Base-by-base conservation (phyloP, 2,888 invertebrate genomes). In the Salticus scenicus region DNA sequence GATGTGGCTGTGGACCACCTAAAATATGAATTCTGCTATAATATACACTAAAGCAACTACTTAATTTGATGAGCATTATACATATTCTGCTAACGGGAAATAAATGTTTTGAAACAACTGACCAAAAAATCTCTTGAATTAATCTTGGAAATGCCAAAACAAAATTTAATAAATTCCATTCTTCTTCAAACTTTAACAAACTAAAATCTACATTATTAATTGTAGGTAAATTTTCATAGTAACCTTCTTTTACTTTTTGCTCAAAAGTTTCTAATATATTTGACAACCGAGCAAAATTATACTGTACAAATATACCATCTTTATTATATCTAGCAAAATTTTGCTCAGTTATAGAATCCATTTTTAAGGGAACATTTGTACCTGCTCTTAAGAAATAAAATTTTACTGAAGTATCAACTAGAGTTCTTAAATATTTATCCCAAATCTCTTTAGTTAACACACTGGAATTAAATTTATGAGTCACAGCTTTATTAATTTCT, bases 21-120 rank as follows among this genome's bases (percentile, higher is more conserved):
- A 85, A 42, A n/a, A 85, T 75, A 5, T 70, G 69, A 41, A 79
- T 79, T 63, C 69, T 78, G 17, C 84, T 78, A 24, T 85, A 85
- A 33, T 85, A 85, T 28, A 71, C 17, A 37, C 84, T 85, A 7
- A 85, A 31, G 20, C 47, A 27, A 30, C 47, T 77, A 27, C 78
- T 74, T 27, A 85, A 20, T 28, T 75, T 64, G n/a, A 33, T 42
- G 1, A 85, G 64, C 79, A 79, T 79, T 1, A 74, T 37, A 64
- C 74, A 74, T 5, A 85, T 64, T 12, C 41, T 51, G 27, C 72
- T 77, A 17, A 73, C 33, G 31, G 57, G 73, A n/a, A 37, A 67
- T 17, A 57, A 41, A 31, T 20, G 14, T 42, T 72, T 83, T 7
- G 2, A 42, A 1, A 24, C 41, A 24, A 84, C 24, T 24, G 57